Evolutionary conservation across 2,888 invertebrate genomes (phyloP), one percentile per base, ranked within the genome.

Genomic region (Protophormia terraenovae): DNA sequence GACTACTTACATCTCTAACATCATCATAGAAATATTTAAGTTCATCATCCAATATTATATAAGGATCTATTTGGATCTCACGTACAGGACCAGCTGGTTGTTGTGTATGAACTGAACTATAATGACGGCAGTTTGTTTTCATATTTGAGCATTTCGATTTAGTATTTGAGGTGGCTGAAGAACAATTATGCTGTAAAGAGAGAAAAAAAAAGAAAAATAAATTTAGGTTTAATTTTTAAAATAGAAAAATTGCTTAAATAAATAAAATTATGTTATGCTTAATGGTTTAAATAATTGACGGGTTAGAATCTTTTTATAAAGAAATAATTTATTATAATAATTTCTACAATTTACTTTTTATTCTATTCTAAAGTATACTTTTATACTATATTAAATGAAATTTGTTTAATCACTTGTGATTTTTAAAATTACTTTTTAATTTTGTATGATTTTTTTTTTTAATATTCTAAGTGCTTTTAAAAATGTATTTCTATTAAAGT

Each of bases 31-130:
- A 95, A 89, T 96, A 96, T 91, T 96, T 96, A 86, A 98, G 95
- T 92, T 98, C 98, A 89, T 97, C 96, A 89, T 97, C 97, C 86
- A 97, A 94, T 87, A 98, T 94, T 89, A 95, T 95, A 92, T 97
- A 98, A 84, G 98, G 98, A 93, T 97, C 97, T 88, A 97, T 94
- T 93, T 96, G 96, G 91, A 96, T 95, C 91, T 97, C 96, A 79
- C 96, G 95, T 89, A 96, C 94, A 22, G 97, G 96, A 89, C 96
- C 96, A 81, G 91, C 93, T 16, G 97, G 96, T 92, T 96, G 96
- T 87, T 95, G 95, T 88, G 96, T 96, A 92, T 96, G 95, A 93
- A 96, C 96, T 60, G 96, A 95, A 90, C 95, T 95, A 93, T 94
- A 95, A 87, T 94, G 94, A 89, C 94, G 93, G 81, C 87, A 87